Evolutionary conservation across 2,797 vertebrate species (phyloP).

Genomic region (Acanthurus leucopareius): DNA sequence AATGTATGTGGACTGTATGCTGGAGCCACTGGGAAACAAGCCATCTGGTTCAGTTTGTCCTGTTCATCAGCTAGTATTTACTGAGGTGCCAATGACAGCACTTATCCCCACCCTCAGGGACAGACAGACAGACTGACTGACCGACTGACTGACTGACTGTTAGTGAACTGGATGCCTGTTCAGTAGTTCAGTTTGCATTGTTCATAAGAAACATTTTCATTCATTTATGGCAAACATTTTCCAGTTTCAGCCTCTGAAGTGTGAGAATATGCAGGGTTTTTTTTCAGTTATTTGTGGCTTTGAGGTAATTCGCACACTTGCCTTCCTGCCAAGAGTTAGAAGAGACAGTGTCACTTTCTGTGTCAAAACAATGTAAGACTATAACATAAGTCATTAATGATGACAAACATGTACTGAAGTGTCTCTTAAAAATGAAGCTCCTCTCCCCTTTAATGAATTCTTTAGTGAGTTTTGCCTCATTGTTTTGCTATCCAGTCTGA

Average conservation of each 20-base stretch:
- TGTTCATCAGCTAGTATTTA: conserved; percentile 72
- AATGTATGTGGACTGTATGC: conserved; percentile 66
- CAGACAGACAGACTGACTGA: conserved; percentile 10
- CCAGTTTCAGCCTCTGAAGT: background rate
- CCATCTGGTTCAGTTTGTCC: conserved; percentile 83
- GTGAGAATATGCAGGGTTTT: background rate
- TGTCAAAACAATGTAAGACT: background rate
- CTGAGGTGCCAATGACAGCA: conserved; percentile 70
- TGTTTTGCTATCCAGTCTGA: background rate
- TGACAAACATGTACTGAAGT: background rate
- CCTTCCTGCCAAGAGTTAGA: background rate
- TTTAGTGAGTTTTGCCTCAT: background rate
- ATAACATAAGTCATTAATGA: background rate
- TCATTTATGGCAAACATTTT: background rate
- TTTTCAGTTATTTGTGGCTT: background rate
- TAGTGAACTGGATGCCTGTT: conserved; percentile 20
- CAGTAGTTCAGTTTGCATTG: conserved; percentile 4
- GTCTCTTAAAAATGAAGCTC: background rate
- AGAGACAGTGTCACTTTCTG: background rate
- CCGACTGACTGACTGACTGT: conserved; percentile 28
- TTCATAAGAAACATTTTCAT: conserved; percentile 24
- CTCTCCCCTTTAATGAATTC: background rate
- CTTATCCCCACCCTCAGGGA: conserved; percentile 40
- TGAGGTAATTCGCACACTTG: background rate
- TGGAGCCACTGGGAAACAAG: conserved; percentile 63